phyloP scores from a whole-genome alignment of 2,113 vertebrate species.

The Coptodon rendalli region DNA sequence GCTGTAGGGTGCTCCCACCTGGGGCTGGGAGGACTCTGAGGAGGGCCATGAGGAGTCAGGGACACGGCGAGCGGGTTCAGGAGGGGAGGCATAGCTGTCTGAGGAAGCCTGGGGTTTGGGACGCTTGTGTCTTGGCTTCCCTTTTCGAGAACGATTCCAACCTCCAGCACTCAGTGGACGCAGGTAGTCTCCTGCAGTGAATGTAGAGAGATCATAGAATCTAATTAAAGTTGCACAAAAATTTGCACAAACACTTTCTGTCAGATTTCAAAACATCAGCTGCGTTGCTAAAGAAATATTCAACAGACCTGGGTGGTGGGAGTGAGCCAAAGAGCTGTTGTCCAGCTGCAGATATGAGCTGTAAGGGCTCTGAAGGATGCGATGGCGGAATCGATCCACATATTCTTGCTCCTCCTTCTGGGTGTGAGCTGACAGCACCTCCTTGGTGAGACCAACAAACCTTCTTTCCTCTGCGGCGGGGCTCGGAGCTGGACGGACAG shows the following conservation, averaged over 20 bases:
- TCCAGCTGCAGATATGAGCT: conserved; percentile 78
- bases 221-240: not conserved
- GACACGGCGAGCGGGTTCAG: conserved; percentile 10
- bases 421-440: conserved; percentile 82
- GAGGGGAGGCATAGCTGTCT: conserved; percentile 50
- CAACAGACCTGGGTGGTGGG: conserved; percentile 72
- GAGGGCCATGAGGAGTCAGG: conserved; percentile 64
- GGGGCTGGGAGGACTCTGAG: conserved; percentile 57
- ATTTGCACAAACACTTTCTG: not conserved
- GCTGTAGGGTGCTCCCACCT: conserved; percentile 33
- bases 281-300: not conserved
- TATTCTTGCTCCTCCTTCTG: conserved; percentile 87
- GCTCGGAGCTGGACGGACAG: conserved; percentile 41
- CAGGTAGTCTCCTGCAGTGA: conserved; percentile 53
- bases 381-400: conserved; percentile 78
- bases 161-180: conserved; percentile 44
- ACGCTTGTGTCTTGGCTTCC: conserved; percentile 72
- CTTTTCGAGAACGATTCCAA: conserved; percentile 62
- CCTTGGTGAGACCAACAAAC: conserved; percentile 79
- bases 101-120: conserved; percentile 69
- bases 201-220: not conserved
- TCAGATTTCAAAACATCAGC: not conserved
- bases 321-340: conserved; percentile 68
- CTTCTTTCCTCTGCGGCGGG: conserved; percentile 61
- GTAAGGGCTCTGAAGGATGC: conserved; percentile 79